phyloP scores from a whole-genome alignment of 2,797 vertebrate species.

The Peromyscus melanophrys region DNA sequence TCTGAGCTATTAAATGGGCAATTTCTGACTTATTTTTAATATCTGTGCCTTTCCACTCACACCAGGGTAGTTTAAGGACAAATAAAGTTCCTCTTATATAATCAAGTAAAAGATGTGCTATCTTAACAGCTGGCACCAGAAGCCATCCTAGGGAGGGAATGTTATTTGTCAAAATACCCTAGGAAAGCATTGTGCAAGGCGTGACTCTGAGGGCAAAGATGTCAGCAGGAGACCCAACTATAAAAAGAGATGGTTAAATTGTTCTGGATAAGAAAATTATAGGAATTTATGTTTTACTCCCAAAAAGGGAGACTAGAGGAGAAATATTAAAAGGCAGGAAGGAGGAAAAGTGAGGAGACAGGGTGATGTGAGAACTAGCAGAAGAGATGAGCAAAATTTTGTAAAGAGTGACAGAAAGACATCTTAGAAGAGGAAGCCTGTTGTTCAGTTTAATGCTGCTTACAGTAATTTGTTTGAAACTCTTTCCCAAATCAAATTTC shows the following conservation, averaged over 20 bases:
- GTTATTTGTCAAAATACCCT: constrained; percentile 66
- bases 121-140: constrained; percentile 53
- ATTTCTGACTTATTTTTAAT: not conserved
- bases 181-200: constrained; percentile 54
- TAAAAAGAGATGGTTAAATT: constrained; percentile 50
- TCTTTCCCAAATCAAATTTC: not conserved
- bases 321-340: not conserved
- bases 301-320: not conserved
- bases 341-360: not conserved
- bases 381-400: not conserved
- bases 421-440: not conserved
- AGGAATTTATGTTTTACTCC: constrained; percentile 58
- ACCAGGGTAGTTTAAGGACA: constrained; percentile 58
- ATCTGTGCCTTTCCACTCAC: not conserved
- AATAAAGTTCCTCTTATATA: constrained; percentile 47
- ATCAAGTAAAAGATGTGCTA: constrained; percentile 40
- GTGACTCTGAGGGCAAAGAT: not conserved
- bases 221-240: constrained; percentile 47
- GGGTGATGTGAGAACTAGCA: not conserved
- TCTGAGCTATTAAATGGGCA: not conserved
- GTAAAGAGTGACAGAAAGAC: not conserved
- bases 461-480: constrained; percentile 22
- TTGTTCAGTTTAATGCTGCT: constrained; percentile 22
- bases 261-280: constrained; percentile 58
- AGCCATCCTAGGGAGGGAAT: constrained; percentile 5